phyloP scores from a whole-genome alignment of 2,797 vertebrate species.

The Parotocinclus haroldoi region DNA sequence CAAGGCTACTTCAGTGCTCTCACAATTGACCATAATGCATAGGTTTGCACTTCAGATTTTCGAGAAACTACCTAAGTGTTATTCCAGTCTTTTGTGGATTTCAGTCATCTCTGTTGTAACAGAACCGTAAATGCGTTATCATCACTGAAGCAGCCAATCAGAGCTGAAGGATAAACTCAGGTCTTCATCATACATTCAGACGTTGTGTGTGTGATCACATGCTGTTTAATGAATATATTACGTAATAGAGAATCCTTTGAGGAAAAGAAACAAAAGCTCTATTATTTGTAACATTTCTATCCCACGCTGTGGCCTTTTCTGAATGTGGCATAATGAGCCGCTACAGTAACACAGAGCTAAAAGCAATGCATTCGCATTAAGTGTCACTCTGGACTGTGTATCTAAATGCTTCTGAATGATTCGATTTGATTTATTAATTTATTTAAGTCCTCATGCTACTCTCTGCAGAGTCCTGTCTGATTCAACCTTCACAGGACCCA shows the following conservation, averaged over 20 bases:
- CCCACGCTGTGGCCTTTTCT: constrained; percentile 34
- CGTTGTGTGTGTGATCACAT: constrained; percentile 14
- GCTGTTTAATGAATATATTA: constrained; percentile 14
- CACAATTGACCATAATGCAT: no score
- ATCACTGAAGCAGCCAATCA: not conserved
- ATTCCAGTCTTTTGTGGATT: no score
- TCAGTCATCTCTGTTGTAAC: no score
- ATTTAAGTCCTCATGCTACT: constrained; percentile 29
- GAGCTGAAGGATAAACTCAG: not conserved
- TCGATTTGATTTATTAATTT: not conserved
- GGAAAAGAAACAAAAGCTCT: constrained; percentile 28
- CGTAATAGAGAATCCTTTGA: constrained; percentile 32
- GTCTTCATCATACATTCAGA: not conserved
- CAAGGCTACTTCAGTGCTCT: no score
- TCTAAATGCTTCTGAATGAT: not conserved
- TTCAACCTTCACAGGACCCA: constrained; percentile 3
- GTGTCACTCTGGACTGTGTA: not conserved
- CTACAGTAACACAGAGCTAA: not conserved
- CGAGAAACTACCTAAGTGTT: no score
- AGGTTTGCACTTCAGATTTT: no score
- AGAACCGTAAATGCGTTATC: no score
- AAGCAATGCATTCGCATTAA: no score
- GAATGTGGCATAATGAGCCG: constrained; percentile 1
- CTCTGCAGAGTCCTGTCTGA: constrained; percentile 33
- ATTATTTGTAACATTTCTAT: constrained; percentile 29